Percentiles rank a stretch among this genome's conserved stretches.
Conservation (phyloP, 2,888 invertebrate genomes). For the Aspidiotus rigidus region DNA sequence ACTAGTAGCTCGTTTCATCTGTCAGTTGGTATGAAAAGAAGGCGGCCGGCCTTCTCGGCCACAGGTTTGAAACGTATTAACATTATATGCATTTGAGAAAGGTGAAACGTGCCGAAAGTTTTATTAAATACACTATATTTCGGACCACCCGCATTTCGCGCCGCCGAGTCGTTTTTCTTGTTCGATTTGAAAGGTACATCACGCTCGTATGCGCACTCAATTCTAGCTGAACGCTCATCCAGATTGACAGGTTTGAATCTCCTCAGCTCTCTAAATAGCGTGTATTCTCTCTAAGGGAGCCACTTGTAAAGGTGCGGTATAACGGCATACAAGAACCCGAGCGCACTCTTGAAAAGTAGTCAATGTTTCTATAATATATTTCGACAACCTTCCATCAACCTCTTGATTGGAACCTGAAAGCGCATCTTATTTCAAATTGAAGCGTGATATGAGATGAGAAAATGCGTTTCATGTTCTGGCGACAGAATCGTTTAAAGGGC, state of each 20-base stretch:
- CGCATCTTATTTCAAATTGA: neutral
- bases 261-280: neutral
- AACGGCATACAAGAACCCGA: neutral
- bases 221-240: constrained; percentile 12
- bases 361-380: neutral
- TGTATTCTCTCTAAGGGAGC: neutral
- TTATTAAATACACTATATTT: constrained; percentile 15
- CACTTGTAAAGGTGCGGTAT: neutral
- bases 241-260: constrained; percentile 20
- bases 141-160: constrained; percentile 29
- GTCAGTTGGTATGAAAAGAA: constrained; percentile 7
- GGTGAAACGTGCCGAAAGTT: constrained; percentile 13
- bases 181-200: neutral
- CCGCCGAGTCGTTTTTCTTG: neutral
- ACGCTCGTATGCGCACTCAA: too few relatives aligned
- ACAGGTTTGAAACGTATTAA: constrained; percentile 18
- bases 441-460: neutral
- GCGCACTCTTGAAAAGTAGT: neutral
- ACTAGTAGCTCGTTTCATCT: constrained; percentile 32
- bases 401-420: neutral
- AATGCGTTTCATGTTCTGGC: neutral
- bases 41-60: neutral
- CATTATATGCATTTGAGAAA: neutral
- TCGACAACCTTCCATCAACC: neutral
- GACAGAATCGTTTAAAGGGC: too few relatives aligned